Conservation (phyloP, 2,797 vertebrate species). For the Iguana delicatissima region DNA sequence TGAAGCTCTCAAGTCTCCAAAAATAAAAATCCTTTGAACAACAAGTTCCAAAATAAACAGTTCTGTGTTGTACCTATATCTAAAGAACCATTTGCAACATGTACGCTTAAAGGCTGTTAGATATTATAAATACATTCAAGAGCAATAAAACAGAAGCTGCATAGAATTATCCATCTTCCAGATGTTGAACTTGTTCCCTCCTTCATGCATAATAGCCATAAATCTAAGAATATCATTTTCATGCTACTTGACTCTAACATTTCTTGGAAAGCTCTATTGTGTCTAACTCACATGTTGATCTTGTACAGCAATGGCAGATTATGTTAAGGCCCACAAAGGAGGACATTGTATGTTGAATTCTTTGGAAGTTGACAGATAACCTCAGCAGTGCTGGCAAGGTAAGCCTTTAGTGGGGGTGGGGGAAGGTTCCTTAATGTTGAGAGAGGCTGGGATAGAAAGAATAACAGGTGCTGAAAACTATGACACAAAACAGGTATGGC, state of each 20-base stretch:
- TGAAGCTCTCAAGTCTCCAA: background rate
- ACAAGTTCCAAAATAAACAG: background rate
- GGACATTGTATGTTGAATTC: background rate
- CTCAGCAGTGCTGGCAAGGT: background rate
- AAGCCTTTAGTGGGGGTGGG: background rate
- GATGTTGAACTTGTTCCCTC: conserved; percentile 40
- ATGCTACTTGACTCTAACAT: background rate
- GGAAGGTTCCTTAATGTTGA: background rate
- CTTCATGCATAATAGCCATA: conserved; percentile 16
- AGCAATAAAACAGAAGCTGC: conserved; percentile 53
- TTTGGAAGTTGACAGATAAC: conserved; percentile 5
- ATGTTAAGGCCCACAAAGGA: conserved; percentile 6
- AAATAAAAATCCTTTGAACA: fast-evolving
- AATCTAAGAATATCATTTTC: conserved; percentile 7
- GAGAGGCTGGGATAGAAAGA: background rate
- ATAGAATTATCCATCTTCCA: conserved; percentile 22
- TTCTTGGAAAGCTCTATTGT: conserved; percentile 22
- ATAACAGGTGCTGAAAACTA: background rate
- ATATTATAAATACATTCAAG: background rate
- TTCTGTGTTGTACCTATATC: background rate
- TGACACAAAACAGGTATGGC: background rate
- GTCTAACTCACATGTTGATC: conserved; percentile 3
- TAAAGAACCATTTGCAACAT: background rate
- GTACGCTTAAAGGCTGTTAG: conserved; percentile 8
- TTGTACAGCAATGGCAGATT: conserved; percentile 9